Conservation (phyloP, 2,797 vertebrate species). For the Neosilurus hyrtlii region DNA sequence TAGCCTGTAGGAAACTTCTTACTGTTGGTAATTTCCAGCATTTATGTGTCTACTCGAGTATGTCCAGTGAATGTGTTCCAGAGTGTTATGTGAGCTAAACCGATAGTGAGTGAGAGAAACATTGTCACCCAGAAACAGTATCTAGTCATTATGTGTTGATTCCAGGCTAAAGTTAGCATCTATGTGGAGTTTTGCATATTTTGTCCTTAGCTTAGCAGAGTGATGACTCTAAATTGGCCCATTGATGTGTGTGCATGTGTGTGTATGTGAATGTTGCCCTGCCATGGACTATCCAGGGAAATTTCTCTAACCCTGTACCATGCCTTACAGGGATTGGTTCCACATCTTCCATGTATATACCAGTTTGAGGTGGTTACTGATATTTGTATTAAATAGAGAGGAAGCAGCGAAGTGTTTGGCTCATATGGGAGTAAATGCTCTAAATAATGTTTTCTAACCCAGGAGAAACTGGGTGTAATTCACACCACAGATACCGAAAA, state of each 20-base stretch:
- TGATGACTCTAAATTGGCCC: background rate
- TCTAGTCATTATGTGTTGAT: too few species aligned
- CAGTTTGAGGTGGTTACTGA: slow-evolving; percentile 2
- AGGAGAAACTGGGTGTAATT: background rate
- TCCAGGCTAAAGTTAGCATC: too few species aligned
- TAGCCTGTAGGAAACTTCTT: too few species aligned
- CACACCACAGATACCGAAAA: background rate
- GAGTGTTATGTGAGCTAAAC: too few species aligned
- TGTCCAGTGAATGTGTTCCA: too few species aligned
- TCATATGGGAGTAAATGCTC: slow-evolving; percentile 65
- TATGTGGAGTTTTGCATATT: background rate
- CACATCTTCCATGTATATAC: too few species aligned
- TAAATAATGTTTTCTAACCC: slow-evolving; percentile 55
- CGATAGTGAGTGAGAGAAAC: too few species aligned
- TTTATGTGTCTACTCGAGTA: too few species aligned
- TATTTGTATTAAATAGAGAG: background rate
- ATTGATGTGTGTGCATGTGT: background rate
- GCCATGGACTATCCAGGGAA: background rate
- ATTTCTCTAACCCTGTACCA: background rate
- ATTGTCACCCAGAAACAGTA: too few species aligned
- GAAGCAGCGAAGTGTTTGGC: slow-evolving; percentile 63
- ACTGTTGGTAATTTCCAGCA: too few species aligned
- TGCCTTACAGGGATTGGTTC: background rate
- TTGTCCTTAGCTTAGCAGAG: background rate
- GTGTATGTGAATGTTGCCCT: background rate